Evolutionary conservation across 2,113 vertebrate genomes (phyloP).

Genomic region (Acanthisitta chloris): DNA sequence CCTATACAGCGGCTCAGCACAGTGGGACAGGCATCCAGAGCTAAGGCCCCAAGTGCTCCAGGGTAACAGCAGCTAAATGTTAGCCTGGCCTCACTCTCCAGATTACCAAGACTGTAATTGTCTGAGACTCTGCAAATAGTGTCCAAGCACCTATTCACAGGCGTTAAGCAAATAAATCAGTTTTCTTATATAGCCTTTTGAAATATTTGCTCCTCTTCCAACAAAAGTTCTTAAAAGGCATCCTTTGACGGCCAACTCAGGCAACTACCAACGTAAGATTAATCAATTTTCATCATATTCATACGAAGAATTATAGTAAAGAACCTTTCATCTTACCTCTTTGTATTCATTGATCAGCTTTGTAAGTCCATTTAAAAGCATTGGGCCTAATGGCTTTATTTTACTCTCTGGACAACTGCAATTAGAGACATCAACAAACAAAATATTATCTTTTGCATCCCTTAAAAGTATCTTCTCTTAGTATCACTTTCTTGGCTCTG

Average conservation of each 20-base stretch:
- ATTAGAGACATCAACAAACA: conserved; percentile 21
- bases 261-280: background rate
- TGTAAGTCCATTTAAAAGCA: conserved; percentile 98
- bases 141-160: background rate
- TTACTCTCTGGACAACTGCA: conserved; percentile 94
- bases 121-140: background rate
- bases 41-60: background rate
- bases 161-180: background rate
- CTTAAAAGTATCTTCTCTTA: background rate
- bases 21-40: fast-evolving
- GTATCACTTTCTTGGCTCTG: background rate
- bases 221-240: background rate
- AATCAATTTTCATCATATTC: background rate
- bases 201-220: background rate
- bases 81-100: background rate
- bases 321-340: conserved; percentile 81
- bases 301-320: background rate
- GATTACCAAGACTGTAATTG: background rate
- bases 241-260: background rate
- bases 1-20: background rate
- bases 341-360: conserved; percentile 98
- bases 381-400: conserved; percentile 93
- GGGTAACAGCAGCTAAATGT: background rate
- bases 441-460: background rate
- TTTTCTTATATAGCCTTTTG: background rate